Evolutionary conservation across 2,888 invertebrate species (phyloP).

Genomic region (Zhengitettix transpicula): DNA sequence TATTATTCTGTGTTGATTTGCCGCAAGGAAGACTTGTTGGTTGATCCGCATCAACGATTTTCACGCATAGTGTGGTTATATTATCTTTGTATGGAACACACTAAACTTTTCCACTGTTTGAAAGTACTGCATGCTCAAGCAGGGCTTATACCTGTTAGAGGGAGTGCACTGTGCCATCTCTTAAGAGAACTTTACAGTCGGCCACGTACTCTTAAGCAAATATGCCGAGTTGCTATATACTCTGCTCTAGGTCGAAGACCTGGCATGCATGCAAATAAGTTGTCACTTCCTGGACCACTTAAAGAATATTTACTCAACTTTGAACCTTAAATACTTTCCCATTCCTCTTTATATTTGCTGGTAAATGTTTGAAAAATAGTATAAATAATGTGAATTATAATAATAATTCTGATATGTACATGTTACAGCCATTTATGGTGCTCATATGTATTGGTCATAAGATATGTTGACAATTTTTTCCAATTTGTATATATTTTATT

Average conservation of each 20-base stretch:
- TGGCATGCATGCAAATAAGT: conserved; percentile 43
- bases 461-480: no score
- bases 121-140: conserved; percentile 45
- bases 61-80: conserved; percentile 47
- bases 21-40: conserved; percentile 42
- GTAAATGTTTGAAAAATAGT: no score
- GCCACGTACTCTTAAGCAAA: conserved; percentile 54
- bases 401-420: no score
- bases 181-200: conserved; percentile 44
- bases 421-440: no score
- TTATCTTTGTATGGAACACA: conserved; percentile 49
- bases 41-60: conserved; percentile 43
- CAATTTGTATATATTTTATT: no score
- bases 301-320: conserved; percentile 54
- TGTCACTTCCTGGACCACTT: conserved; percentile 48
- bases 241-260: conserved; percentile 44
- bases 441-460: no score
- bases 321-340: conserved; percentile 27
- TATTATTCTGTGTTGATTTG: conserved; percentile 55
- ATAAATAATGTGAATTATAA: no score
- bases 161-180: conserved; percentile 41
- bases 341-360: background rate
- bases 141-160: conserved; percentile 43
- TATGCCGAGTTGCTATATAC: conserved; percentile 51
- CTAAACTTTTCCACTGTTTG: conserved; percentile 48